A percentile compares a stretch with the other conserved stretches of the same genome.
Conservation (phyloP, 2,797 vertebrate species). For the Sorex maritimensis region DNA sequence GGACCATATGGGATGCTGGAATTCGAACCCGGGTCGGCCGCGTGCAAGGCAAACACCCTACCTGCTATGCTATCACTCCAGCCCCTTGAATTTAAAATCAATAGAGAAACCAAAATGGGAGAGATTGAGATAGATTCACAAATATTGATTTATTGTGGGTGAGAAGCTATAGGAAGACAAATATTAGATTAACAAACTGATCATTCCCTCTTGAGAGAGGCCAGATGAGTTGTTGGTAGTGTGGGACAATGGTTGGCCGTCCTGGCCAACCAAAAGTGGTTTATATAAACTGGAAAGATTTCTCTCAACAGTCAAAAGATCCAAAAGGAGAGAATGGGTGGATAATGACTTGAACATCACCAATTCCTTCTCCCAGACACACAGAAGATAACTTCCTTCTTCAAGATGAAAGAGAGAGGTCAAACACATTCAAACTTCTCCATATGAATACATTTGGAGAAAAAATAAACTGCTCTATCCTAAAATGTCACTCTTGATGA, state of each 20-base stretch:
- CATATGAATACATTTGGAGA: background rate
- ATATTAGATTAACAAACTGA: background rate
- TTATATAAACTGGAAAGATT: background rate
- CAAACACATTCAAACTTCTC: background rate
- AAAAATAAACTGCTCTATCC: background rate
- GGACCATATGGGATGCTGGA: too few species aligned
- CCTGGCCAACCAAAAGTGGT: background rate
- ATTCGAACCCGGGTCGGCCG: too few species aligned
- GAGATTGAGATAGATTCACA: background rate
- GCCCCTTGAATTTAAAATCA: background rate
- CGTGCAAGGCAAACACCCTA: too few species aligned
- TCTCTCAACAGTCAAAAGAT: background rate
- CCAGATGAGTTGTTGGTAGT: background rate
- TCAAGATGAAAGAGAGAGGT: background rate
- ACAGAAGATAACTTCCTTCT: background rate
- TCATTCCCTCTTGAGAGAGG: background rate
- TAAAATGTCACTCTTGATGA: too few species aligned
- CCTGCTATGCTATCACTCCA: too few species aligned
- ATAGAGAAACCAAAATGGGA: slow-evolving; percentile 7
- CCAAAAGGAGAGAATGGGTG: background rate
- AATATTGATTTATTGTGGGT: background rate
- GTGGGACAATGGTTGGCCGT: rapidly evolving
- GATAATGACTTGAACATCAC: background rate
- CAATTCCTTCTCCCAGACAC: background rate
- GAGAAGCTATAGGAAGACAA: background rate